Evolutionary conservation across 1,140 invertebrate genomes (phyloP).

Genomic region (Drosophila tristis): DNA sequence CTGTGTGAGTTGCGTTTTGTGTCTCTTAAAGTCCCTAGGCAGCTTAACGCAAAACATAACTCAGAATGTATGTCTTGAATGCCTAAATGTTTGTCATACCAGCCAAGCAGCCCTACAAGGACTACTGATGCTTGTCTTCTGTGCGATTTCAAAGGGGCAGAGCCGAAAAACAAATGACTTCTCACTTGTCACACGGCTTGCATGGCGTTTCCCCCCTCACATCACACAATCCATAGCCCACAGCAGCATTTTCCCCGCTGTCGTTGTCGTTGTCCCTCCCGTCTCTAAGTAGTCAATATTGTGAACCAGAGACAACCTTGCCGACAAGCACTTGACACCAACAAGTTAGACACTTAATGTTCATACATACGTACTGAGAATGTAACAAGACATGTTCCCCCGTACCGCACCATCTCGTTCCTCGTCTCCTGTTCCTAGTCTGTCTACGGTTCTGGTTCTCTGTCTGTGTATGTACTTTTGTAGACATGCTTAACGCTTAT

Average conservation of each 20-base stretch:
- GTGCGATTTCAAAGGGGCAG: conserved; percentile 11
- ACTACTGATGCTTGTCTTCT: conserved; percentile 18
- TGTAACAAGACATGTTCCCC: conserved; percentile 19
- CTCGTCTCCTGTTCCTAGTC: conserved; percentile 1
- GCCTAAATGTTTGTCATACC: background rate
- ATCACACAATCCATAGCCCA: background rate
- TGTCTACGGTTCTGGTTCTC: background rate
- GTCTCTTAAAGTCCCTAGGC: background rate
- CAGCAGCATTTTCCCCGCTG: background rate
- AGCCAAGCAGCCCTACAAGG: conserved; percentile 5
- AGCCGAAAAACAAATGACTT: conserved; percentile 45
- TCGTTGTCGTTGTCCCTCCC: background rate
- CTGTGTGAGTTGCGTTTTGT: background rate
- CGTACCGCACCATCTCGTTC: background rate
- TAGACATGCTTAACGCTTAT: conserved; percentile 58
- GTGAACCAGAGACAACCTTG: conserved; percentile 51
- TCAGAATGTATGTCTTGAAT: conserved; percentile 3
- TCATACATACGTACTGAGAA: conserved; percentile 46
- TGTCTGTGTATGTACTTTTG: conserved; percentile 11
- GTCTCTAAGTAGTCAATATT: conserved; percentile 50
- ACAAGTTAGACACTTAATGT: conserved; percentile 70
- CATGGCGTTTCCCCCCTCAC: background rate
- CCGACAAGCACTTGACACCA: conserved; percentile 75
- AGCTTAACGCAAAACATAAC: background rate
- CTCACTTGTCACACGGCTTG: conserved; percentile 34